A percentile compares a stretch with the other conserved stretches of the same genome.
Evolutionary conservation across 2,888 invertebrate species (phyloP).

Genomic region (Xylocampa areola): DNA sequence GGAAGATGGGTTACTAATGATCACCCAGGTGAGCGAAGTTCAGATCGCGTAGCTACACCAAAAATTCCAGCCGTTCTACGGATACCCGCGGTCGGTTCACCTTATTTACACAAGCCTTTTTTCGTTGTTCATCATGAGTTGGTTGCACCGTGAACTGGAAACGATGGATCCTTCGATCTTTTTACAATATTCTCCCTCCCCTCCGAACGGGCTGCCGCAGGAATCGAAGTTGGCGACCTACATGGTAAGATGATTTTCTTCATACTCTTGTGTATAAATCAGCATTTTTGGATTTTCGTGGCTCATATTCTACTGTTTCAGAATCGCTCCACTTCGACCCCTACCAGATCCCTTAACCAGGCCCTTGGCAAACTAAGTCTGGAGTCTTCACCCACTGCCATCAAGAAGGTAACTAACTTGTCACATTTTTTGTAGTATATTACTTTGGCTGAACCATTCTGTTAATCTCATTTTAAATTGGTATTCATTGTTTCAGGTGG

Average conservation of each 20-base stretch:
- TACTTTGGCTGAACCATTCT: not conserved
- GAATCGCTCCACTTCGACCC: slow-evolving; percentile 79
- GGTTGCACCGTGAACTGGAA: slow-evolving; percentile 66
- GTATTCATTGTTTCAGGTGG: slow-evolving; percentile 64
- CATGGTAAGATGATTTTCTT: slow-evolving; percentile 89
- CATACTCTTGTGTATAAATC: slow-evolving; percentile 7
- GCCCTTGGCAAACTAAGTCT: slow-evolving; percentile 75
- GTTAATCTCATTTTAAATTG: slow-evolving; percentile 12
- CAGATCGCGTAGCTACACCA: slow-evolving; percentile 45
- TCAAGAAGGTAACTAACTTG: slow-evolving; percentile 71
- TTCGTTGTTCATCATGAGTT: slow-evolving; percentile 52
- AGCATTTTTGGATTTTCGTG: slow-evolving; percentile 16
- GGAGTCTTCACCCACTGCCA: slow-evolving; percentile 76
- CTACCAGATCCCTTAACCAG: slow-evolving; percentile 74
- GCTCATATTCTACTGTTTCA: slow-evolving; percentile 62
- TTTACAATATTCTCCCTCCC: slow-evolving; percentile 88
- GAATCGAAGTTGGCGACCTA: slow-evolving; percentile 96
- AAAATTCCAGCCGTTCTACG: slow-evolving; percentile 35
- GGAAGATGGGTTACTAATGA: slow-evolving; percentile 65
- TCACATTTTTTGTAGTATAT: not conserved
- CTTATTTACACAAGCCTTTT: slow-evolving; percentile 35
- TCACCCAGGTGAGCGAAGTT: slow-evolving; percentile 45
- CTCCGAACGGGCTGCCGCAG: slow-evolving; percentile 93
- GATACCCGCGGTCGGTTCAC: slow-evolving; percentile 31
- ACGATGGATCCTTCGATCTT: slow-evolving; percentile 94